Base-by-base conservation (phyloP, 2,797 vertebrate species). In the Poeciliopsis gracilis region DNA sequence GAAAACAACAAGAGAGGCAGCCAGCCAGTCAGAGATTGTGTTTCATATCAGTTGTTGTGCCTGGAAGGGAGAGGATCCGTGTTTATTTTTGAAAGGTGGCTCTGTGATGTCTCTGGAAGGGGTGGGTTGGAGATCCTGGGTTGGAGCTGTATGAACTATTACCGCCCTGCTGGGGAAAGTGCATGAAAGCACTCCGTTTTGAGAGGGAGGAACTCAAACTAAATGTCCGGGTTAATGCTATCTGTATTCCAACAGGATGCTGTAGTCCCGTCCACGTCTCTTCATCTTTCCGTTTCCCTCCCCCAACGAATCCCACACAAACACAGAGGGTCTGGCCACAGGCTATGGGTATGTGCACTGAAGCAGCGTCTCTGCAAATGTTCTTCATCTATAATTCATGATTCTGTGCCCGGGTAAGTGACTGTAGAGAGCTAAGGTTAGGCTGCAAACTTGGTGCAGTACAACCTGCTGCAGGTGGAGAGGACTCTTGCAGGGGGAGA, bases 311-410 rank as follows among this genome's bases (percentile, higher is more conserved):
- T 16, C 38, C 72, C 41, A 84, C 81, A 84, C 25, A 71, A 71
- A 9, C 76, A 84, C 78, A 83, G 38, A 75, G 69, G 66, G 36
- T 77, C 77, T 85, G 67, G 38, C 77, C 83, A 33, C 76, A 72
- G 75, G 75, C 73, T 84, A 20, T 75, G 77, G 75, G 72, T 80
- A 70, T 2, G 70, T 91, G 86, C 89, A 84, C 82, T 83, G 84
- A 90, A 82, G 90, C 87, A 88, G 82, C 81, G 88, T 89, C 89
- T 82, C 85, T 90, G 91, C 79, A 87, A 93, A 91, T 89, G 89
- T 88, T 88, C 79, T 88, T 93, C 85, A 94, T 96, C 89, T 92
- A 95, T 95, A 94, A 95, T 95, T 95, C 91, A 95, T 93, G 57
- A 46, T 80, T 73, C 80, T 80, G 78, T 84, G 77, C 91, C 76